These are phyloP conservation scores for Paracentrotus lividus DNA, from an alignment of 53 echinoderm and acorn worm species.

Conservation along the genomic window DNA sequence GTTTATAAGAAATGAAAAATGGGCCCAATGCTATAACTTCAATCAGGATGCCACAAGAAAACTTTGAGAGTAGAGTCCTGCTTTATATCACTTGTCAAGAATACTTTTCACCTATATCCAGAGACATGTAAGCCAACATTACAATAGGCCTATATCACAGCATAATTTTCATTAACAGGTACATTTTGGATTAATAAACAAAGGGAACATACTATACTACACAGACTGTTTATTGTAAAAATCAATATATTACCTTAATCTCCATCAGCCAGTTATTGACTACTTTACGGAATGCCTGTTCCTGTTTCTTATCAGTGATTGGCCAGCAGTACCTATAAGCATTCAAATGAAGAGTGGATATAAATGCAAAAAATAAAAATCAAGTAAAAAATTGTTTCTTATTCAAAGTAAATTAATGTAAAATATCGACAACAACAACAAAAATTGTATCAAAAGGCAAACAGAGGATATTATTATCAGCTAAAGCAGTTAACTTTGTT, in stretches of 20 bases:
- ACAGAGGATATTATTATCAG: no score
- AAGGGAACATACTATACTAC: background rate
- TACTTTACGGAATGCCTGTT: conserved; percentile 86
- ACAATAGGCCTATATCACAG: background rate
- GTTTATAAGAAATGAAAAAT: no score
- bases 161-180: background rate
- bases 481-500: no score
- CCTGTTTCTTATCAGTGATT: conserved; percentile 91
- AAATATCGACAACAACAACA: no score
- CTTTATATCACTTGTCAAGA: no score
- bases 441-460: no score
- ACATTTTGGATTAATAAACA: background rate
- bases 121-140: no score
- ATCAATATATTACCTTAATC: conserved; percentile 80
- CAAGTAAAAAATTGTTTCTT: no score
- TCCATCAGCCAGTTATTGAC: conserved; percentile 84
- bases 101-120: background rate
- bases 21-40: no score
- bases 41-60: no score
- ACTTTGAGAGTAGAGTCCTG: no score
- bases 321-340: conserved; percentile 89
- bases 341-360: background rate
- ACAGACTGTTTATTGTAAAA: background rate
- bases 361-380: background rate
- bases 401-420: no score